Conservation (phyloP, 2,888 invertebrate genomes). For the Tachina grossa region DNA sequence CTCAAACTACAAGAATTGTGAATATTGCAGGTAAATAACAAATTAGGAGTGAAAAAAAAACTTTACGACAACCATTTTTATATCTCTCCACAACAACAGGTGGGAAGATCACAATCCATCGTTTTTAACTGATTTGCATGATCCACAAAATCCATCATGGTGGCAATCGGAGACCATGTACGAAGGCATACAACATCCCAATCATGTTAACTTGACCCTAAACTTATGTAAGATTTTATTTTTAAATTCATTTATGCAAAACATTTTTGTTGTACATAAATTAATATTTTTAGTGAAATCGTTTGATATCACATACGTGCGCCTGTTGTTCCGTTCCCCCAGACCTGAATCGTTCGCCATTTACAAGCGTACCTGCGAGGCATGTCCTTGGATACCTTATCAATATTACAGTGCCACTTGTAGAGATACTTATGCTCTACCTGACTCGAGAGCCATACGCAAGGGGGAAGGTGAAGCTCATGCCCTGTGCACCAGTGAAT, state of each 20-base stretch:
- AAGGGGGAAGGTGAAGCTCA: slow-evolving; percentile 92
- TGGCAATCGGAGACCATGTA: slow-evolving; percentile 99
- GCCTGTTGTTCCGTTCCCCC: slow-evolving; percentile 96
- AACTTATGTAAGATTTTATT: slow-evolving; percentile 86
- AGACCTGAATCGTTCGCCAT: slow-evolving; percentile 98
- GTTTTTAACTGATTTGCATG: slow-evolving; percentile 95
- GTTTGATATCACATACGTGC: slow-evolving; percentile 98
- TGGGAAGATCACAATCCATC: slow-evolving; percentile 87
- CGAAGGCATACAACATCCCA: slow-evolving; percentile 95
- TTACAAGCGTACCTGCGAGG: slow-evolving; percentile 91
- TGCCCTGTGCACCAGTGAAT: slow-evolving; percentile 98
- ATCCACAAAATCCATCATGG: slow-evolving; percentile 95
- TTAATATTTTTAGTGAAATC: slow-evolving; percentile 89
- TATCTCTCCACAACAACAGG: slow-evolving; percentile 71
- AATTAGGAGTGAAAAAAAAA: neutral
- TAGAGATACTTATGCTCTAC: slow-evolving; percentile 93
- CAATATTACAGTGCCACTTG: slow-evolving; percentile 97
- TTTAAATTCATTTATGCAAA: neutral
- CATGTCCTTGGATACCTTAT: slow-evolving; percentile 93
- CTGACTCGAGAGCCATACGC: slow-evolving; percentile 88
- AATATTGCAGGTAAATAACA: slow-evolving; percentile 86
- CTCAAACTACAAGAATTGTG: slow-evolving; percentile 90
- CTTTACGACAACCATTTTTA: slow-evolving; percentile 3
- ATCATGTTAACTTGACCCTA: slow-evolving; percentile 95
- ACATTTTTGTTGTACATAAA: neutral